A percentile compares a stretch with the other conserved stretches of the same genome.
phyloP scores from a whole-genome alignment of 2,888 invertebrate genomes.

The Calephelis perditalis region DNA sequence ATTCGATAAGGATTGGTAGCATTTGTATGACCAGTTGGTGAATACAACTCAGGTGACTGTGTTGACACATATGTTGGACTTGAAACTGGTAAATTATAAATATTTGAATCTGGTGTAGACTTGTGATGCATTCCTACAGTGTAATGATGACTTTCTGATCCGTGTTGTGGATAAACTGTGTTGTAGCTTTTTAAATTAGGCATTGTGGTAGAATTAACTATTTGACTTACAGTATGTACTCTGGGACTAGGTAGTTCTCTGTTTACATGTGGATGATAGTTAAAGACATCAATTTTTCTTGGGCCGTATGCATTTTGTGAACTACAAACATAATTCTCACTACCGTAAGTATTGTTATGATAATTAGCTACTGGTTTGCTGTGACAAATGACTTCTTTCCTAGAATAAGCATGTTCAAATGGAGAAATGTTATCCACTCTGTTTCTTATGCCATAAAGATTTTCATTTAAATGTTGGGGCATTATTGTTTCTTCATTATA shows the following conservation, averaged over 20 bases:
- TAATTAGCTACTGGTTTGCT: constrained; percentile 54
- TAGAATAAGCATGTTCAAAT: constrained; percentile 55
- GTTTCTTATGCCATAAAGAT: constrained; percentile 46
- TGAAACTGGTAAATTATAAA: constrained; percentile 53
- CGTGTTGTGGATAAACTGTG: constrained; percentile 49
- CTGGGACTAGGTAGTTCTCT: constrained; percentile 56
- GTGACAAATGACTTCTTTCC: constrained; percentile 54
- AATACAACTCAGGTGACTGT: constrained; percentile 68
- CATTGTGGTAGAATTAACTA: constrained; percentile 70
- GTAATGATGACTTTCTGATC: constrained; percentile 52
- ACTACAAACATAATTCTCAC: constrained; percentile 54
- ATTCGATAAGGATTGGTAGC: constrained; percentile 70
- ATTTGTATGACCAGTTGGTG: constrained; percentile 71
- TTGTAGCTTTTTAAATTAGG: constrained; percentile 67
- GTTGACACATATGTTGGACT: constrained; percentile 69
- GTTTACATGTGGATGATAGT: constrained; percentile 59
- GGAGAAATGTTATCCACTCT: constrained; percentile 48
- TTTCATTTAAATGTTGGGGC: constrained; percentile 55
- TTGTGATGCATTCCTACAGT: constrained; percentile 47
- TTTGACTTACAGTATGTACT: constrained; percentile 67
- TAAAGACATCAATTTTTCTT: constrained; percentile 62
- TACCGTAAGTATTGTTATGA: constrained; percentile 58
- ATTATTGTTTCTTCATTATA: constrained; percentile 55
- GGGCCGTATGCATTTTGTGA: constrained; percentile 66
- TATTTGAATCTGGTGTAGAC: constrained; percentile 55